These are phyloP conservation scores for Micrasema longulum DNA, from an alignment of 1,140 invertebrate species.

Conservation along the genomic window DNA sequence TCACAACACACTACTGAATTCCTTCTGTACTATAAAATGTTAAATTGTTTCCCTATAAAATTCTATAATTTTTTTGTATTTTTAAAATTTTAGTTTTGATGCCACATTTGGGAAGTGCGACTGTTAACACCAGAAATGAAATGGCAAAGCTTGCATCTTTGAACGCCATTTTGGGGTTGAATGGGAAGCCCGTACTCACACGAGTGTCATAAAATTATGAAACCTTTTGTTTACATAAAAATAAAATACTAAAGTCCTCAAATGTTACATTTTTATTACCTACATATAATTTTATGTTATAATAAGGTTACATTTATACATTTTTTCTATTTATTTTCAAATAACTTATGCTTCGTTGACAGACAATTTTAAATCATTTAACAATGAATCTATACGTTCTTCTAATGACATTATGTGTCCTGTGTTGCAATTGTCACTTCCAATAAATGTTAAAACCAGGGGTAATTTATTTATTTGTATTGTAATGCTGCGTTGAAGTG, in stretches of 20 bases:
- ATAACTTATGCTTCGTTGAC: constrained; percentile 73
- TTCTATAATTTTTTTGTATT: too few species aligned
- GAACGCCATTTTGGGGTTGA: constrained; percentile 82
- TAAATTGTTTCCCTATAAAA: too few species aligned
- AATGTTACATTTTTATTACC: background rate
- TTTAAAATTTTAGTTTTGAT: constrained; percentile 81
- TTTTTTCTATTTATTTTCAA: constrained; percentile 10
- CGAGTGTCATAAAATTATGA: constrained; percentile 57
- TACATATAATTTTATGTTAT: too few species aligned
- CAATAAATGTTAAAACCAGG: constrained; percentile 86
- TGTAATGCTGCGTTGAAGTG: too few species aligned
- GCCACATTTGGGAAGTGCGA: constrained; percentile 91
- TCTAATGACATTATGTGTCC: constrained; percentile 85
- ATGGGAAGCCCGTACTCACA: constrained; percentile 73
- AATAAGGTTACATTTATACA: too few species aligned
- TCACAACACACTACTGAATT: too few species aligned
- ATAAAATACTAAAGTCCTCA: too few species aligned
- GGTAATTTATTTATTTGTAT: constrained; percentile 91
- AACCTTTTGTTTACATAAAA: background rate
- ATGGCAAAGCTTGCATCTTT: constrained; percentile 84
- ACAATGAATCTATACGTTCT: constrained; percentile 79
- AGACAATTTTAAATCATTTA: constrained; percentile 76
- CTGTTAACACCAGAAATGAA: constrained; percentile 77
- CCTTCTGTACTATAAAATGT: too few species aligned
- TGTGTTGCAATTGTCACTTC: constrained; percentile 85